phyloP scores from a whole-genome alignment of 2,888 invertebrate species.

The Torymus tubicola region DNA sequence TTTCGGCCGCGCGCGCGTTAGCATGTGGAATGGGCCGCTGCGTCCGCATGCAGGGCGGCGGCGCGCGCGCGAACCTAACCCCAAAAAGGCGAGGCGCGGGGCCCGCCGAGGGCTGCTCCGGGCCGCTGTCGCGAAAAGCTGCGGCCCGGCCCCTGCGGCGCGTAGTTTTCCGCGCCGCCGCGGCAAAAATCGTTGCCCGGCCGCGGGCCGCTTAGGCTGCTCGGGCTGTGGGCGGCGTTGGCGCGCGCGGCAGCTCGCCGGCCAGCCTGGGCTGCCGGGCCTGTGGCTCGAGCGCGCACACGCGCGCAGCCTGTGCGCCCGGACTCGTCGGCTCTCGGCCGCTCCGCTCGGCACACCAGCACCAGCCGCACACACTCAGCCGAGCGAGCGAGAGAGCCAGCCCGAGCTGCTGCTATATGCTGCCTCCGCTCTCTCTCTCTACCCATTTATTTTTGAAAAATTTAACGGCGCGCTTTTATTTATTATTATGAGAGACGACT shows the following conservation, averaged over 20 bases:
- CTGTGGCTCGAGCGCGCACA: constrained; percentile 27
- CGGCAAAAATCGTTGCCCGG: constrained; percentile 59
- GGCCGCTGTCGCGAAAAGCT: background rate
- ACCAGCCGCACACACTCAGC: background rate
- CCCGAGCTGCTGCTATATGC: constrained; percentile 8
- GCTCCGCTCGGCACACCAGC: background rate
- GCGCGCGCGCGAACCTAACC: constrained; percentile 34
- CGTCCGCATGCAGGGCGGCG: no score
- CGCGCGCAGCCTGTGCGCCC: no score
- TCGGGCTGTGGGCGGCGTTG: constrained; percentile 63
- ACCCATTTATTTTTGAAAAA: constrained; percentile 55
- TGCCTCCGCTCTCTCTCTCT: background rate
- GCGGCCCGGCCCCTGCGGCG: no score
- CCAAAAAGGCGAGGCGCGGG: background rate
- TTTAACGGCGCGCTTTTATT: constrained; percentile 42
- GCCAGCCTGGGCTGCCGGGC: constrained; percentile 58
- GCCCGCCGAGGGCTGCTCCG: background rate
- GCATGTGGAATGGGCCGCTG: no score
- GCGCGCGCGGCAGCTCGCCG: constrained; percentile 61
- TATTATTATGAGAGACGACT: constrained; percentile 14
- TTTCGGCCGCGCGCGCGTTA: constrained; percentile 6
- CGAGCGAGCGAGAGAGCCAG: constrained; percentile 13
- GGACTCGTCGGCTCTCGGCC: no score
- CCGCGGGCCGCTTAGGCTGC: constrained; percentile 68
- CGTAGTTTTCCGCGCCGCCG: constrained; percentile 48